These are phyloP conservation scores for Drosophila nigricruria DNA, from an alignment of 2,888 invertebrate genomes.

Conservation along the genomic window DNA sequence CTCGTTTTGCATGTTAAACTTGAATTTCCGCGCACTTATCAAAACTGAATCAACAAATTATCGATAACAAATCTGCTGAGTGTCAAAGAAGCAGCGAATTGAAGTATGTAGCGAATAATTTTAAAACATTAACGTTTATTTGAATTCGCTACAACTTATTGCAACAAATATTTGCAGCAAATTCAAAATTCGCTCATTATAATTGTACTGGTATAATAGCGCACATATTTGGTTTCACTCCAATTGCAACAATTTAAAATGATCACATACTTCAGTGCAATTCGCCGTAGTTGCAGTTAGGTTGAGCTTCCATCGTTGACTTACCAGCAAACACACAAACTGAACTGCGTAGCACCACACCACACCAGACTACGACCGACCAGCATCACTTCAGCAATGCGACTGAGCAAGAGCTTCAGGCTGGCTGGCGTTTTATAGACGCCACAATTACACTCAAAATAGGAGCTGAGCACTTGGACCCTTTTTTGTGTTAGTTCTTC, in stretches of 20 bases:
- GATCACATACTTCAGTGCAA: background rate
- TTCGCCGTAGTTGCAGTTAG: background rate
- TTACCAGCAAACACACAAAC: background rate
- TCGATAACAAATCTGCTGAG: constrained; percentile 1
- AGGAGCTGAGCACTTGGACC: background rate
- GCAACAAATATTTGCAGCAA: background rate
- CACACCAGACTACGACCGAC: background rate
- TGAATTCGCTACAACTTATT: background rate
- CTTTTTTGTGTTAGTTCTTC: background rate
- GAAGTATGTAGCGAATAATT: background rate
- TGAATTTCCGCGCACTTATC: background rate
- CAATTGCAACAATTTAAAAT: background rate
- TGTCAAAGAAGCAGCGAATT: background rate
- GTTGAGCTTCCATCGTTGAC: background rate
- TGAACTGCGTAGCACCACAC: background rate
- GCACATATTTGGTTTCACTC: background rate
- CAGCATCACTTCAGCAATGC: background rate
- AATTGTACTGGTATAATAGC: too few species aligned
- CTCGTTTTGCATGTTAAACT: background rate
- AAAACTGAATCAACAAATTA: background rate
- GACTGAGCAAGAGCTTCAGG: background rate
- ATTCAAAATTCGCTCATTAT: background rate
- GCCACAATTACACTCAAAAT: background rate
- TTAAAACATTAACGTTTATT: background rate
- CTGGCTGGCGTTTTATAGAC: background rate